Evolutionary conservation across 92 coral and sea anemone species (phyloP), one percentile per base, ranked within the genome.

Genomic region (Ricordea florida): DNA sequence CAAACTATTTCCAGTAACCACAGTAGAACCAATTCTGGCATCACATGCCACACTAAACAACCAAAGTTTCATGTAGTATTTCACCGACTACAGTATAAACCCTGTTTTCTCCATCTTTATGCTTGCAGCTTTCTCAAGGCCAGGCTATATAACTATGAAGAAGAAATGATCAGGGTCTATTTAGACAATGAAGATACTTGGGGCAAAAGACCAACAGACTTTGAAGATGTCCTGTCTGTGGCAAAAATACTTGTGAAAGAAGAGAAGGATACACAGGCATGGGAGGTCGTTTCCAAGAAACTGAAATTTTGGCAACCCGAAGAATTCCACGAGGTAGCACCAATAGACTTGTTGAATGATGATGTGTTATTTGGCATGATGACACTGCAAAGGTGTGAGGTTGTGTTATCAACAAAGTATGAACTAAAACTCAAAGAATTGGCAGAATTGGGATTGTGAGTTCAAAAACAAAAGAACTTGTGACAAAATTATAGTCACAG

Each of bases 211-310:
- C n/a, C 11, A 50, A 68, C 48, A 9, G 58, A 66, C 59, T 66
- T 31, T 46, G 56, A 23, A 3, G 18, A 47, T 53, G 46, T 53
- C 26, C 16, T 68, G 33, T 22, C 27, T 47, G 75, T 68, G 14
- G 48, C 59, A 17, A 48, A 33, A 37, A 50, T 49, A 15, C 58
- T 68, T 11, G 62, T 17, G 3, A 49, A 66, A 34, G 57, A 31
- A n/a, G 57, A 33, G 17, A 66, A 50, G 14, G 62, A 49, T 27
- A 37, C 50, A 37, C 58, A 16, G 0, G 73, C 58, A 17, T 68
- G 47, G 75, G 50, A 50, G 50, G 48, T 33, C n/a, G n/a, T 50
- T 50, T 48, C 33, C 47, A 68, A 68, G 43, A 68, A 68, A 38
- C 76, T 49, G 2, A 48, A 53, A 35, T 21, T 48, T 43, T 68